phyloP scores from a whole-genome alignment of 2,113 vertebrate species.

The Scophthalmus maximus region DNA sequence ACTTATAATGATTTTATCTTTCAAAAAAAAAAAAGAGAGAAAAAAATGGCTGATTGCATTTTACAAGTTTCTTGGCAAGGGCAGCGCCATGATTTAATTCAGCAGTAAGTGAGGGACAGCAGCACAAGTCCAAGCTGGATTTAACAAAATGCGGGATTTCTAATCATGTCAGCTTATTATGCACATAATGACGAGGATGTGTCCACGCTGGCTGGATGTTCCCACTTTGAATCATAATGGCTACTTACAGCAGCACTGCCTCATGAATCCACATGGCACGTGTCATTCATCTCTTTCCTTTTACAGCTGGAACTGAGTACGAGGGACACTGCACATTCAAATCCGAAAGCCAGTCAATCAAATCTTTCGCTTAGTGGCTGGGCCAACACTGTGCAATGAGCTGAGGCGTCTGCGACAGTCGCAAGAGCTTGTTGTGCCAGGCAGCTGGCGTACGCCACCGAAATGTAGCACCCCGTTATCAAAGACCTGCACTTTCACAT shows the following conservation, averaged over 20 bases:
- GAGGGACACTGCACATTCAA: background rate
- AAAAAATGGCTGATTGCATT: background rate
- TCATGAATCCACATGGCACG: constrained; percentile 13
- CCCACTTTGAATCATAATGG: constrained; percentile 27
- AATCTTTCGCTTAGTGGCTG: background rate
- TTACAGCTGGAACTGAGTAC: constrained; percentile 9
- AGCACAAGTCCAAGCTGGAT: constrained; percentile 25
- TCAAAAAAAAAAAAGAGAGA: constrained; percentile 1
- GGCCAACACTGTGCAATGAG: background rate
- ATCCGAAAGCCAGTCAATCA: constrained; percentile 19
- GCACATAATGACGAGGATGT: constrained; percentile 33
- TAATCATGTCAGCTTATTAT: constrained; percentile 48
- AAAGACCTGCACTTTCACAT: background rate
- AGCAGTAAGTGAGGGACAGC: constrained; percentile 24
- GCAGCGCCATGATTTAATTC: constrained; percentile 21
- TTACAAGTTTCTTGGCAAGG: background rate
- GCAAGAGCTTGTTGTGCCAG: background rate
- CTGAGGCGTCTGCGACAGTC: background rate
- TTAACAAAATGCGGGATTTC: constrained; percentile 27
- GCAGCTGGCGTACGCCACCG: background rate
- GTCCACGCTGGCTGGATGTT: background rate
- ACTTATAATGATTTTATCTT: background rate
- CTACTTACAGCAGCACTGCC: constrained; percentile 21
- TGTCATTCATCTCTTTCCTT: constrained; percentile 30
- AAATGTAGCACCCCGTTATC: background rate